phyloP scores from a whole-genome alignment of 1,140 invertebrate genomes.

The Drosophila subobscura region DNA sequence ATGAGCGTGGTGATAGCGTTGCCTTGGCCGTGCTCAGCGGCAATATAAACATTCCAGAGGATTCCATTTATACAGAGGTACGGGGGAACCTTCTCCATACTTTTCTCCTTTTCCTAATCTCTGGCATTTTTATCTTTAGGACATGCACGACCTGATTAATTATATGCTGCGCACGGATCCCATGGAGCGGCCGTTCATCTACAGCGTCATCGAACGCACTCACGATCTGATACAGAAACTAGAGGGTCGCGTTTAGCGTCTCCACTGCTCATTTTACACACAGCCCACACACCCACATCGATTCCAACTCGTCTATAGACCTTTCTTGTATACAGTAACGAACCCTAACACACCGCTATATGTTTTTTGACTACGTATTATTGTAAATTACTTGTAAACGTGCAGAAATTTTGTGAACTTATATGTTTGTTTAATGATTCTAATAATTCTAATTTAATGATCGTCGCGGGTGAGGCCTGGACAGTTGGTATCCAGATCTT shows the following conservation, averaged over 20 bases:
- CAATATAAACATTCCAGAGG: slow-evolving; percentile 89
- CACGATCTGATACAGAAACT: slow-evolving; percentile 85
- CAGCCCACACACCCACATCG: slow-evolving; percentile 4
- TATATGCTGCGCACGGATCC: slow-evolving; percentile 90
- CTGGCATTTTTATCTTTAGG: slow-evolving; percentile 77
- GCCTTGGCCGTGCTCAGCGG: slow-evolving; percentile 93
- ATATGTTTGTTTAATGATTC: slow-evolving; percentile 27
- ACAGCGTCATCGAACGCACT: slow-evolving; percentile 87
- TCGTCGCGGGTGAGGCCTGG: slow-evolving; percentile 87
- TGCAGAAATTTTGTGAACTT: slow-evolving; percentile 57
- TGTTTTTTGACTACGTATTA: slow-evolving; percentile 70
- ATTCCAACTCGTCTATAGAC: slow-evolving; percentile 46
- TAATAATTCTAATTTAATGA: slow-evolving; percentile 84
- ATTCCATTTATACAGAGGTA: slow-evolving; percentile 88
- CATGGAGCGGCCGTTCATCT: slow-evolving; percentile 90
- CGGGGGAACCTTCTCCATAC: neutral
- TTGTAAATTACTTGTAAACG: slow-evolving; percentile 70
- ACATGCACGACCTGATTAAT: slow-evolving; percentile 88
- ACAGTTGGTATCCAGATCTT: slow-evolving; percentile 88
- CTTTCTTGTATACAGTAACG: slow-evolving; percentile 21
- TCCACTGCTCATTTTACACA: neutral
- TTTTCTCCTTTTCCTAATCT: neutral
- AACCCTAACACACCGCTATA: slow-evolving; percentile 50
- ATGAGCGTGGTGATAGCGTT: slow-evolving; percentile 94
- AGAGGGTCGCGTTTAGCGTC: slow-evolving; percentile 84